These are phyloP conservation scores for Megaceryle maxima DNA, from an alignment of 2,113 vertebrate species.

Conservation along the genomic window DNA sequence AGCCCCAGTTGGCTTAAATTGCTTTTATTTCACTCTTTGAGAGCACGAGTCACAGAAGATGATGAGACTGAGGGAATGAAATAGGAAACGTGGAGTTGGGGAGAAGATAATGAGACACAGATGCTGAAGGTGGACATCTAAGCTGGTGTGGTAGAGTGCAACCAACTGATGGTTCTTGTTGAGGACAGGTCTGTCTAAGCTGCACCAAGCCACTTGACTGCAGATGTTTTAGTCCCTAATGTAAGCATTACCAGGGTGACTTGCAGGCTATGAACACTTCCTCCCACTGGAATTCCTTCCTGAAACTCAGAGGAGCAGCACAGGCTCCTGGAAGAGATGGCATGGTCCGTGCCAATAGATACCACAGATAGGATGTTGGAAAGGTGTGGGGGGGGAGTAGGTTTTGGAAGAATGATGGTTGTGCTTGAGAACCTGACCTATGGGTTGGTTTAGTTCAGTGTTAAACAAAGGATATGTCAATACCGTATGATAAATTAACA, in stretches of 20 bases:
- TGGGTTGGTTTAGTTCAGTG: neutral
- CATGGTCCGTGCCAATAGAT: neutral
- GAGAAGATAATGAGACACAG: neutral
- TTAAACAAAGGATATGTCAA: neutral
- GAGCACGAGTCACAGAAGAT: neutral
- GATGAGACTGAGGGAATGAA: neutral
- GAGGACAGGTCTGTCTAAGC: neutral
- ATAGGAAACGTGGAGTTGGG: neutral
- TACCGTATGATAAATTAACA: neutral
- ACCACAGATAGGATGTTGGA: accelerated
- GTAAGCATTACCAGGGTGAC: neutral
- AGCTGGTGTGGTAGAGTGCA: neutral
- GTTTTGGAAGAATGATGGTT: neutral
- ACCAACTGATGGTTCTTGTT: neutral
- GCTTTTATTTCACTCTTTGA: neutral
- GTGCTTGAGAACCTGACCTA: neutral
- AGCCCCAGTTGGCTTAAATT: neutral
- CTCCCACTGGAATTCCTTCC: neutral
- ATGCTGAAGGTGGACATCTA: neutral
- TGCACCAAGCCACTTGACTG: accelerated
- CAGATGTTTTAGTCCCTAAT: neutral
- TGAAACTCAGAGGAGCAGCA: neutral
- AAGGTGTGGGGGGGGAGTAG: neutral
- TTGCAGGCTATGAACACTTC: neutral
- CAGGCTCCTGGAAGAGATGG: neutral